A percentile compares a stretch with the other conserved stretches of the same genome.
These are phyloP conservation scores for Sipha flava DNA, from an alignment of 1,140 invertebrate genomes.

Conservation along the genomic window DNA sequence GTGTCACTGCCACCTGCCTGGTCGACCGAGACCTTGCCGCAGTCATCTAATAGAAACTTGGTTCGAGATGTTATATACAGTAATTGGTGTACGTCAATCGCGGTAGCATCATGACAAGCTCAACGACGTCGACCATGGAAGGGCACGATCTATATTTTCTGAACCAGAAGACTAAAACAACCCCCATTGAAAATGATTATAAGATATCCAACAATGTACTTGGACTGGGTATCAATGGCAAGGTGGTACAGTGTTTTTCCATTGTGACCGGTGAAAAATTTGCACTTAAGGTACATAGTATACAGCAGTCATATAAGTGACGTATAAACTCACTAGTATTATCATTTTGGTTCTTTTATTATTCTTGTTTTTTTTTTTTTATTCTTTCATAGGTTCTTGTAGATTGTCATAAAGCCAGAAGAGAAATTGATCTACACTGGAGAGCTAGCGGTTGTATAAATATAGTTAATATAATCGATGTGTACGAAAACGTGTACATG, in stretches of 20 bases:
- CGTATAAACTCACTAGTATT: not conserved
- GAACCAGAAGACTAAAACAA: conserved; percentile 54
- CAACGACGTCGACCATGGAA: not conserved
- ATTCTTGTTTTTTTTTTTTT: not conserved
- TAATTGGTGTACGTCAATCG: too few species aligned
- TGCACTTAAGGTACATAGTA: conserved; percentile 71
- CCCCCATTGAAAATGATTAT: conserved; percentile 83
- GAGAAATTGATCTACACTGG: conserved; percentile 95
- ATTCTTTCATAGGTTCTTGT: conserved; percentile 64
- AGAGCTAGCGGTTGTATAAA: conserved; percentile 79
- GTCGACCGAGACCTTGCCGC: not conserved
- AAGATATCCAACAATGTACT: conserved; percentile 87
- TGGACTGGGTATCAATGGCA: conserved; percentile 96
- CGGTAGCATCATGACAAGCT: not conserved
- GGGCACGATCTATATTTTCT: conserved; percentile 1
- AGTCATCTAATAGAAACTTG: too few species aligned
- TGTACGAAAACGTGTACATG: conserved; percentile 91
- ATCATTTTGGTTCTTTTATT: not conserved
- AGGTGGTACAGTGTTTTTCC: conserved; percentile 71
- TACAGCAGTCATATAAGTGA: too few species aligned
- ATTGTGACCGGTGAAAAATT: conserved; percentile 64
- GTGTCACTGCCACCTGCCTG: too few species aligned
- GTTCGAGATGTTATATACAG: too few species aligned
- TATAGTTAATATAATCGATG: conserved; percentile 89
- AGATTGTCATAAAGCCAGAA: conserved; percentile 80